Conservation (phyloP, 2,888 invertebrate species). For the Thysanoteuthis rhombus region DNA sequence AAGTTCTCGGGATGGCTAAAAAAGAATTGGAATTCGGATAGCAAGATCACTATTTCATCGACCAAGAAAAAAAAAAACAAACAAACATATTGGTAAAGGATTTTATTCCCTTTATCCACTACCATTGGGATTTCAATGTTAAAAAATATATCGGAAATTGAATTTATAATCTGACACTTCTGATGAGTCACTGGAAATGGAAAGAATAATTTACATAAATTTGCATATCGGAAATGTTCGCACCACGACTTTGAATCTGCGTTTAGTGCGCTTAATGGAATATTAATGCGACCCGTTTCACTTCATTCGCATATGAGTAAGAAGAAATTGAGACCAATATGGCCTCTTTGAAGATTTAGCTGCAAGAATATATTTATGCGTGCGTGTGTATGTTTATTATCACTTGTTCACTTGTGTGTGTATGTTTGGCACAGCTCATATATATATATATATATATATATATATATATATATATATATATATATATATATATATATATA, state of each 20-base stretch:
- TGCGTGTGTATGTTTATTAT: neutral
- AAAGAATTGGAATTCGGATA: neutral
- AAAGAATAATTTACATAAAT: neutral
- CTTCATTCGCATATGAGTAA: neutral
- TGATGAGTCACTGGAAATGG: neutral
- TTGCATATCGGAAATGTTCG: neutral
- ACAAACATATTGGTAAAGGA: neutral
- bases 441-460: too few species aligned
- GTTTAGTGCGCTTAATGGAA: neutral
- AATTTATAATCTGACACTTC: neutral
- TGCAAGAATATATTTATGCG: neutral
- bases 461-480: too few species aligned
- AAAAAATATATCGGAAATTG: neutral
- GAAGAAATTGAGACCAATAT: neutral
- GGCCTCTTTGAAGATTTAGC: neutral
- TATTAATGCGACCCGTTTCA: neutral
- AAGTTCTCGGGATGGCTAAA: neutral
- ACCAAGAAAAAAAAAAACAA: neutral
- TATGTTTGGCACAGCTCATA: too few species aligned
- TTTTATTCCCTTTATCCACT: neutral
- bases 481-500: too few species aligned
- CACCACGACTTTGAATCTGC: neutral
- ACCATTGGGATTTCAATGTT: neutral
- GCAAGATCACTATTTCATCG: neutral
- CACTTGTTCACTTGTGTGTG: too few species aligned